Base-by-base conservation (phyloP, 2,113 vertebrate genomes). In the Nycticorax nycticorax region DNA sequence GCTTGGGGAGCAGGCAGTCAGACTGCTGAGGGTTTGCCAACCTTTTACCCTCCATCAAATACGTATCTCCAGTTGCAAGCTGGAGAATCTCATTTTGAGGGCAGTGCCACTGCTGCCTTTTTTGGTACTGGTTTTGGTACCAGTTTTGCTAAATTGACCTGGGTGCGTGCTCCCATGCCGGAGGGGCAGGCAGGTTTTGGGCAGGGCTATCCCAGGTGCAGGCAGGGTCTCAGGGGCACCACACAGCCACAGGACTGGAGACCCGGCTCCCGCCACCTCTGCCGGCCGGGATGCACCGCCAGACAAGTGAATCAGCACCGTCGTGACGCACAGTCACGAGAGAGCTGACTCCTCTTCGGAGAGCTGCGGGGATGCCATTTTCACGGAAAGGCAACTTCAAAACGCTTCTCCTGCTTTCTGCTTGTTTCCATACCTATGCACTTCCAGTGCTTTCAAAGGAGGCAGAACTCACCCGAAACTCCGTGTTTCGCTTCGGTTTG, bases 221-320 rank as follows among this genome's bases (percentile, higher is more conserved):
- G n/a, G 19, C 47, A 81, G 32, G 16, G 26, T 50, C 24, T 41
- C 1, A 1, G 8, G 18, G 23, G 18, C 52, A 71, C 18, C 24
- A 18, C 1, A 2, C 48, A 80, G 59, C 19, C 33, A 18, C 9
- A 5, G 35, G 26, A 18, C 33, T 18, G 30, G 53, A 66, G 64
- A 52, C 16, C 27, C 0, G 0, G 53, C 27, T 86, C 72, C 45
- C 53, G 48, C 37, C 0, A 0, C 47, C 37, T 77, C 59, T 84
- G 63, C 37, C 0, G 0, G 22, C 55, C 0, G 0, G 50, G 45
- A 35, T 57, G 32, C 32, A 4, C 53, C 37, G 11, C 79, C 35
- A 43, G 72, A 74, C 12, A 56, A 39, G 39, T 87, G 85, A 95
- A 91, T 89, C 87, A 77, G 82, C 73, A 59, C 26, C 26, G 1